Percentiles rank a stretch among this genome's conserved stretches.
These are phyloP conservation scores for Cecidostiba fungosa DNA, from an alignment of 2,888 invertebrate species.

Conservation along the genomic window DNA sequence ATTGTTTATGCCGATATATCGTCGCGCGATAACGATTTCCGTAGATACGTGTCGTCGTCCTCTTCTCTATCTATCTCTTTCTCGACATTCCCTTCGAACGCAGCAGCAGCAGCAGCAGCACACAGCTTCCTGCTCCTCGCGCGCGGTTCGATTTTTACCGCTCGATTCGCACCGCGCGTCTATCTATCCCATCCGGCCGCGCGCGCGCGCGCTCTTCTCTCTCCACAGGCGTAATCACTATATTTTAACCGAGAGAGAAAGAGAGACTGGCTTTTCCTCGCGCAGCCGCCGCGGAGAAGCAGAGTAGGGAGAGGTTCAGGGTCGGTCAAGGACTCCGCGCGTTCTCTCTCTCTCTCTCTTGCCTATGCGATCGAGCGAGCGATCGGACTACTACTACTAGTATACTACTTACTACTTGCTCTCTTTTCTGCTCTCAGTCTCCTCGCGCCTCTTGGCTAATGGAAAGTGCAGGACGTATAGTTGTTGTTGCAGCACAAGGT, in stretches of 20 bases:
- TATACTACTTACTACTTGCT: not conserved
- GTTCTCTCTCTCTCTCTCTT: not conserved
- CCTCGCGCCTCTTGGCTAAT: slow-evolving; percentile 16
- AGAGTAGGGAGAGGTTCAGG: slow-evolving; percentile 74
- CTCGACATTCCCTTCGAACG: not conserved
- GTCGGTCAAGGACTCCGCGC: slow-evolving; percentile 79
- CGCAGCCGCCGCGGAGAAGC: not conserved
- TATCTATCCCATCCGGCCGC: not conserved
- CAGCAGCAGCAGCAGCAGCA: too few species aligned
- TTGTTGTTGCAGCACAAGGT: not conserved
- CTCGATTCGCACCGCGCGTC: slow-evolving; percentile 15
- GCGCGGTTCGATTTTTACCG: not conserved
- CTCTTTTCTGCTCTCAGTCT: not conserved
- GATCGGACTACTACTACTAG: slow-evolving; percentile 44
- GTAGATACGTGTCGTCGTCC: not conserved
- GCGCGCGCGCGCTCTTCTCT: slow-evolving; percentile 18
- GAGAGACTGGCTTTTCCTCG: slow-evolving; percentile 65
- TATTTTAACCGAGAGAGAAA: slow-evolving; percentile 70
- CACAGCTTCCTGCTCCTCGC: slow-evolving; percentile 30
- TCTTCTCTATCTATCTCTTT: too few species aligned
- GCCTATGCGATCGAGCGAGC: slow-evolving; percentile 37
- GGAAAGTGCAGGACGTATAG: slow-evolving; percentile 34
- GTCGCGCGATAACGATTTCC: slow-evolving; percentile 31
- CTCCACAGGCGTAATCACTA: slow-evolving; percentile 70
- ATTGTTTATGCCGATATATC: slow-evolving; percentile 33